A percentile compares a stretch with the other conserved stretches of the same genome.
phyloP scores from a whole-genome alignment of 2,113 vertebrate genomes.

The Dipodomys spectabilis region DNA sequence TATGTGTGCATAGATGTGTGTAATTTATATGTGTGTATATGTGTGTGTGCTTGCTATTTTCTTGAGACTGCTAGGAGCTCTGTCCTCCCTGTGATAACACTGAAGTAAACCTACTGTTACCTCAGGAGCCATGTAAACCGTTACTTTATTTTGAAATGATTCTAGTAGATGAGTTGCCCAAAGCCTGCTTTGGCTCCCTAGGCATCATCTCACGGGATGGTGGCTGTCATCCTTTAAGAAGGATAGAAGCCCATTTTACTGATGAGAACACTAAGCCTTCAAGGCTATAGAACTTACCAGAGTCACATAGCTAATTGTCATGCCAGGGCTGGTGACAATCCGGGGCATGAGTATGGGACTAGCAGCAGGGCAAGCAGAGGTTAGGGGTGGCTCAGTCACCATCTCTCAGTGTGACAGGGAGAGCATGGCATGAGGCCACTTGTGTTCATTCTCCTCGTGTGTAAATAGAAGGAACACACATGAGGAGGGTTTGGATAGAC shows the following conservation, averaged over 20 bases:
- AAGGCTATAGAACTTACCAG: not conserved
- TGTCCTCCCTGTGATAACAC: not conserved
- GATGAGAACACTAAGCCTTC: not conserved
- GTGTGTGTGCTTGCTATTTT: not conserved
- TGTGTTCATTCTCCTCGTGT: not conserved
- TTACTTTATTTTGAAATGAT: too few relatives aligned
- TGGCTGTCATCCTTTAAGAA: not conserved
- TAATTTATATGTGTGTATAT: too few relatives aligned
- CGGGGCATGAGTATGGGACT: not conserved
- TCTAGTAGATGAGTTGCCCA: not conserved
- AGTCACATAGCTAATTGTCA: not conserved
- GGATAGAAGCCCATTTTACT: not conserved
- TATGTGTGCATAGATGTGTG: too few relatives aligned
- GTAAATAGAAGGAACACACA: not conserved
- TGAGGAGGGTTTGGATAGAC: not conserved
- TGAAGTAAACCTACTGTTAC: not conserved
- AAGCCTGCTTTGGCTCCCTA: not conserved
- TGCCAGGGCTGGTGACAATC: too few relatives aligned
- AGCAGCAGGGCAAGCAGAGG: not conserved
- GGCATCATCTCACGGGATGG: constrained; percentile 7
- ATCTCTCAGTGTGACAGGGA: not conserved
- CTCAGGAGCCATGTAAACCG: not conserved
- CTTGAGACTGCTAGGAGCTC: not conserved
- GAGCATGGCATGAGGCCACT: not conserved
- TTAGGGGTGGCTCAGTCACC: not conserved